These are phyloP conservation scores for Leucophenga montana DNA, from an alignment of 2,888 invertebrate genomes.

Conservation along the genomic window DNA sequence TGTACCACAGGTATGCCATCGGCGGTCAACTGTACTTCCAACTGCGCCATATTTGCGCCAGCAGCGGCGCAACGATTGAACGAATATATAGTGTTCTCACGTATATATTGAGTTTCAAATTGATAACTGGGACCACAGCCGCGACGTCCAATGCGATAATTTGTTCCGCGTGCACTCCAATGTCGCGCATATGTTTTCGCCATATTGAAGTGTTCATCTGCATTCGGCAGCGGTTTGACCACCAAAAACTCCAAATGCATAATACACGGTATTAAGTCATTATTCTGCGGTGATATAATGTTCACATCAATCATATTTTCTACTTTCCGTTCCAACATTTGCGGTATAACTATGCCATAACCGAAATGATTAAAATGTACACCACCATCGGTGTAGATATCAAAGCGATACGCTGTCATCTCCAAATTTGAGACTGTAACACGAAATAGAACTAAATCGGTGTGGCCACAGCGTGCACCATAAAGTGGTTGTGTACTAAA, in stretches of 20 bases:
- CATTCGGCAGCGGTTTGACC: neutral
- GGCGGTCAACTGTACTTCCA: slow-evolving; percentile 96
- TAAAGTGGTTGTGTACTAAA: slow-evolving; percentile 74
- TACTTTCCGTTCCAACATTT: slow-evolving; percentile 77
- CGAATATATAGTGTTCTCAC: slow-evolving; percentile 94
- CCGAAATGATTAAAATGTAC: slow-evolving; percentile 75
- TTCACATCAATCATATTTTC: slow-evolving; percentile 65
- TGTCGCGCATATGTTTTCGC: slow-evolving; percentile 83
- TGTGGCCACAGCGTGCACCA: slow-evolving; percentile 81
- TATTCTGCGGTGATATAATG: neutral
- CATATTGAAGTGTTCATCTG: slow-evolving; percentile 77
- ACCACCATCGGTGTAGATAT: neutral
- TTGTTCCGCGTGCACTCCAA: slow-evolving; percentile 86
- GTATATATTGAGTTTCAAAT: slow-evolving; percentile 73
- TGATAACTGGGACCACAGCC: slow-evolving; percentile 92
- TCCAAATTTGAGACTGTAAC: slow-evolving; percentile 81
- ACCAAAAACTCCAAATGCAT: neutral
- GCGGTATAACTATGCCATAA: slow-evolving; percentile 87
- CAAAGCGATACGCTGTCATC: slow-evolving; percentile 82
- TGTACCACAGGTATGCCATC: slow-evolving; percentile 93
- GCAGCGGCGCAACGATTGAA: slow-evolving; percentile 89
- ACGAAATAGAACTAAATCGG: slow-evolving; percentile 85
- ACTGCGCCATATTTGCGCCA: slow-evolving; percentile 96
- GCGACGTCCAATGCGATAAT: slow-evolving; percentile 92
- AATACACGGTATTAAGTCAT: neutral